Base-by-base conservation (phyloP, 35 echinoderm and acorn worm genomes). In the Apostichopus californicus region DNA sequence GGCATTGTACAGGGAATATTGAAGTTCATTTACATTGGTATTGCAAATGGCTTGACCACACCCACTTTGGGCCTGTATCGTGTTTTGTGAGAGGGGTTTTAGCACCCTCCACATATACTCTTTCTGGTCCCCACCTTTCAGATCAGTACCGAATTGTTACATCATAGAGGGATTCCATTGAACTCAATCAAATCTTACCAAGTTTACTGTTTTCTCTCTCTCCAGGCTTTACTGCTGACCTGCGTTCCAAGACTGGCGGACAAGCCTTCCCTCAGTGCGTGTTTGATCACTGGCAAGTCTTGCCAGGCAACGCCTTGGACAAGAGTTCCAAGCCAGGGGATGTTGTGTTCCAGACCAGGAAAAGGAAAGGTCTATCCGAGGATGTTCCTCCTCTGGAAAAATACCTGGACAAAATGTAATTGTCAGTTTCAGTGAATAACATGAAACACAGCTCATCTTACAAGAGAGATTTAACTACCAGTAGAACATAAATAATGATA, bases 191-290 rank as follows among this genome's bases (percentile, higher is more conserved):
- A 46, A 46, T 46, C 34, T 46, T 46, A 46, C 34, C 34, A 46
- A 46, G 34, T 46, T 46, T 3, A 46, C 34, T 46, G 34, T 46
- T 46, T 46, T 46, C 34, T 46, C 34, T 56, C 11, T 25, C 24
- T 83, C 6, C 91, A 99, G 97, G 97, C 15, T 99, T 99, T 86
- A 99, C 95, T 24, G 97, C 95, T 86, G 97, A 99, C 80, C 91
- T 99, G 12, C 93, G 97, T 56, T 96, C 95, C 78, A 94, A 96
- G 55, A 99, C 97, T 54, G 95, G 95, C 57, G 97, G 97, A 11
- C 97, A 99, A 71, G 97, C 97, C 8, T 99, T 99, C 92, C 97
- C 97, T 28, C 97, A 99, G 88, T 96, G 95, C 78, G 97, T 99
- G n/a, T 99, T 99, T 87, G 93, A 99, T 71, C 97, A 99, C 34